These are phyloP conservation scores for Porites lutea DNA, from an alignment of 64 coral and sea anemone species.

Conservation along the genomic window DNA sequence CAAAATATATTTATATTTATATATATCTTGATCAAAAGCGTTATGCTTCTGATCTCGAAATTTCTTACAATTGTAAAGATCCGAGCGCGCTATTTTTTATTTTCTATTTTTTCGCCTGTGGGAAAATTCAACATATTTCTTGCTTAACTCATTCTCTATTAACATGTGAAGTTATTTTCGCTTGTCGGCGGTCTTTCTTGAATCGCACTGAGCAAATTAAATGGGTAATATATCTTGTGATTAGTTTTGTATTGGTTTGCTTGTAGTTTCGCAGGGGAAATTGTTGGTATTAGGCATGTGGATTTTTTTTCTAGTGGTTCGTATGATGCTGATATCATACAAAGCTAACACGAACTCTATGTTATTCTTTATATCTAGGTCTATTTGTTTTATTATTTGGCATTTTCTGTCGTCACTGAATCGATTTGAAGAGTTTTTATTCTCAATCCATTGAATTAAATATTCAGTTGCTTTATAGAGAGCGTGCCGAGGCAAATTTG, in stretches of 20 bases:
- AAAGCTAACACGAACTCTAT: not conserved
- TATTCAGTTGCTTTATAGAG: not conserved
- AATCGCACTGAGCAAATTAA: conserved; percentile 27
- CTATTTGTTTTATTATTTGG: conserved; percentile 43
- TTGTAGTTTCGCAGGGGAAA: conserved; percentile 36
- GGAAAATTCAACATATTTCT: not conserved
- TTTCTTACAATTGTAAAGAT: not conserved
- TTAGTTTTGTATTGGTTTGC: conserved; percentile 52
- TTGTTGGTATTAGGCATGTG: conserved; percentile 29
- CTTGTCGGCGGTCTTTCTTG: conserved; percentile 31
- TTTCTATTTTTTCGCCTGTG: not conserved
- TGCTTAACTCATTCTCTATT: conserved; percentile 27
- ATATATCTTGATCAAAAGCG: no score
- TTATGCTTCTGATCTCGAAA: not conserved
- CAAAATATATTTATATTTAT: not conserved
- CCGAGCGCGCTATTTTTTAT: not conserved
- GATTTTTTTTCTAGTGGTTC: conserved; percentile 15
- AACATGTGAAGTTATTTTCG: conserved; percentile 59
- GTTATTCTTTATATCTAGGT: conserved; percentile 8
- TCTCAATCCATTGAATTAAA: conserved; percentile 28
- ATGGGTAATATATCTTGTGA: conserved; percentile 43
- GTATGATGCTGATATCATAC: not conserved
- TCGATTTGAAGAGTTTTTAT: not conserved
- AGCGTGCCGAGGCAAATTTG: conserved; percentile 35
- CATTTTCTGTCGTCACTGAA: conserved; percentile 10